These are phyloP conservation scores for Drosophila mimica DNA, from an alignment of 2,888 invertebrate genomes.

Conservation along the genomic window DNA sequence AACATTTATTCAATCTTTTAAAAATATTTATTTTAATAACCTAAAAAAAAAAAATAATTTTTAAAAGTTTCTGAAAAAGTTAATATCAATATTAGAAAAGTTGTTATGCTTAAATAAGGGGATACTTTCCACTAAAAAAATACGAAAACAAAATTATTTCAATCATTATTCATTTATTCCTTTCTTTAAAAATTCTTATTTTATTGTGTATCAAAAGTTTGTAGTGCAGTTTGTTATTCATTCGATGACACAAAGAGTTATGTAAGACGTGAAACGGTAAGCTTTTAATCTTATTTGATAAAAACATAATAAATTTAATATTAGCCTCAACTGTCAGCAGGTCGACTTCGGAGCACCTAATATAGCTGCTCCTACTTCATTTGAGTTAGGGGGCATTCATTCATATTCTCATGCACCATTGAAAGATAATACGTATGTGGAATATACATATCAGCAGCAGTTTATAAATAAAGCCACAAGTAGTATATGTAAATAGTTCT, in stretches of 20 bases:
- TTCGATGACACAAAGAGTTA: neutral
- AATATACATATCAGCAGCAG: slow-evolving; percentile 3
- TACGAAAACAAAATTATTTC: too few relatives aligned
- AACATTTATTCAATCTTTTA: too few relatives aligned
- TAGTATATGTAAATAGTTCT: slow-evolving; percentile 28
- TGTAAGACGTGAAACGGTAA: neutral
- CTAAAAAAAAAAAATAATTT: too few relatives aligned
- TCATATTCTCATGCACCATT: slow-evolving; percentile 9
- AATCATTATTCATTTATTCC: too few relatives aligned
- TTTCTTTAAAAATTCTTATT: too few relatives aligned
- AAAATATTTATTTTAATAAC: too few relatives aligned
- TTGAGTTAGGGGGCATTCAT: slow-evolving; percentile 4
- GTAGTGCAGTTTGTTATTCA: too few relatives aligned
- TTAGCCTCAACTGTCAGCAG: neutral
- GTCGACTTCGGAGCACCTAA: neutral
- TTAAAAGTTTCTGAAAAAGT: too few relatives aligned
- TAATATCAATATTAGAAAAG: too few relatives aligned
- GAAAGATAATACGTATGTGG: slow-evolving; percentile 2
- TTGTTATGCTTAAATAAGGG: too few relatives aligned
- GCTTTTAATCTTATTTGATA: neutral
- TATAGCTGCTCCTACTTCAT: neutral
- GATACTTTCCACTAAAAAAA: too few relatives aligned
- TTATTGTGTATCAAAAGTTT: too few relatives aligned
- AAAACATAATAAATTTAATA: neutral
- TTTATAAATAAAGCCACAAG: slow-evolving; percentile 26